A percentile compares a stretch with the other conserved stretches of the same genome.
phyloP scores from a whole-genome alignment of 2,113 vertebrate species.

The Gymnarchus niloticus region DNA sequence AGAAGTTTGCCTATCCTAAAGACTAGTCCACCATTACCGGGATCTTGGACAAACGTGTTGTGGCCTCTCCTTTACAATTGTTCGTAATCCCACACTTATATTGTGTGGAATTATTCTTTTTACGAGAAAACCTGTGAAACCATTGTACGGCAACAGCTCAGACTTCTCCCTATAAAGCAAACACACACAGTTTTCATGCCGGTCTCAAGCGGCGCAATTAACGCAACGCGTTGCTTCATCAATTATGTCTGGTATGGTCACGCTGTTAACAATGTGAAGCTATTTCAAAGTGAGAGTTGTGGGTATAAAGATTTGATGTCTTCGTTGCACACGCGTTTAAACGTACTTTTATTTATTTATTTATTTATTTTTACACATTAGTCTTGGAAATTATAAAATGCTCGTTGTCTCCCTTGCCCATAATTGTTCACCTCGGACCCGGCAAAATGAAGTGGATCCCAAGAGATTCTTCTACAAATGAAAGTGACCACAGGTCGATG shows the following conservation, averaged over 20 bases:
- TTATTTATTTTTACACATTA: neutral
- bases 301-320: neutral
- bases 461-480: conserved; percentile 12
- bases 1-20: neutral
- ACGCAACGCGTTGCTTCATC: neutral
- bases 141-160: neutral
- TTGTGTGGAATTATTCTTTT: neutral
- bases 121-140: neutral
- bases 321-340: neutral
- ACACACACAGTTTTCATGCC: neutral
- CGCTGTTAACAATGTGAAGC: neutral
- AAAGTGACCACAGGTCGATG: conserved; percentile 2
- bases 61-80: neutral
- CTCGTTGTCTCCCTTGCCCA: neutral
- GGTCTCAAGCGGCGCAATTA: neutral
- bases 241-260: neutral
- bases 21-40: neutral
- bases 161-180: neutral
- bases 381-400: neutral
- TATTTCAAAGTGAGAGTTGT: neutral
- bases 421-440: neutral
- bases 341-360: neutral
- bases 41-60: neutral
- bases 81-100: neutral
- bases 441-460: conserved; percentile 1